Evolutionary conservation across 2,888 invertebrate species (phyloP).

Genomic region (Deilephila porcellus): DNA sequence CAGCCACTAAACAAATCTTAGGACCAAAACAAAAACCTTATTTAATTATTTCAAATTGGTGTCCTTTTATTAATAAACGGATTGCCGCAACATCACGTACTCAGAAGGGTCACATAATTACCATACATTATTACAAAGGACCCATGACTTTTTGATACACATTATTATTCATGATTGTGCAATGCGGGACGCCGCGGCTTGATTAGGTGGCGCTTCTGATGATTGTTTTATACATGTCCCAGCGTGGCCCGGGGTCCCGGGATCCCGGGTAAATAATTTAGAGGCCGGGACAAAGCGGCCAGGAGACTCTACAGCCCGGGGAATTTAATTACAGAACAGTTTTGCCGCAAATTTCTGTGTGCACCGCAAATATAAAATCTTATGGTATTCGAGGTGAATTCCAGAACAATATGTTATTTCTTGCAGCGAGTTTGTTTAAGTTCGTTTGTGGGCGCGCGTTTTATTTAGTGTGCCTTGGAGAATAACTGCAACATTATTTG

Average conservation of each 20-base stretch:
- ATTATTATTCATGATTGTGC: background rate
- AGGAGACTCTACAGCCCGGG: background rate
- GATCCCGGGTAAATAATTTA: background rate
- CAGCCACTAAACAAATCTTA: too few species aligned
- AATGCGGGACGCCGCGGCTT: background rate
- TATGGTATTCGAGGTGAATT: background rate
- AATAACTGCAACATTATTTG: background rate
- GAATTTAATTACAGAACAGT: background rate
- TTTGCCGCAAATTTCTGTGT: background rate
- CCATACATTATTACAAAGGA: constrained; percentile 1
- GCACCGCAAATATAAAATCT: background rate
- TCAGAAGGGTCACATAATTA: constrained; percentile 12
- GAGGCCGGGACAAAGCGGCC: background rate
- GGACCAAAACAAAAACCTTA: too few species aligned
- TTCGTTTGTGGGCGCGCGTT: background rate
- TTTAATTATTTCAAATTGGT: too few species aligned
- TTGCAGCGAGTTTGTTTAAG: background rate
- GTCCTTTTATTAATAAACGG: too few species aligned
- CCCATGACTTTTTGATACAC: background rate
- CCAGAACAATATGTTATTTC: background rate
- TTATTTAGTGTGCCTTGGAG: background rate
- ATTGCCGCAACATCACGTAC: too few species aligned
- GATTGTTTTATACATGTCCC: background rate
- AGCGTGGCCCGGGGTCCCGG: background rate
- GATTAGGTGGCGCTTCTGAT: background rate